Conservation (phyloP, 2,113 vertebrate genomes). For the Anolis carolinensis region DNA sequence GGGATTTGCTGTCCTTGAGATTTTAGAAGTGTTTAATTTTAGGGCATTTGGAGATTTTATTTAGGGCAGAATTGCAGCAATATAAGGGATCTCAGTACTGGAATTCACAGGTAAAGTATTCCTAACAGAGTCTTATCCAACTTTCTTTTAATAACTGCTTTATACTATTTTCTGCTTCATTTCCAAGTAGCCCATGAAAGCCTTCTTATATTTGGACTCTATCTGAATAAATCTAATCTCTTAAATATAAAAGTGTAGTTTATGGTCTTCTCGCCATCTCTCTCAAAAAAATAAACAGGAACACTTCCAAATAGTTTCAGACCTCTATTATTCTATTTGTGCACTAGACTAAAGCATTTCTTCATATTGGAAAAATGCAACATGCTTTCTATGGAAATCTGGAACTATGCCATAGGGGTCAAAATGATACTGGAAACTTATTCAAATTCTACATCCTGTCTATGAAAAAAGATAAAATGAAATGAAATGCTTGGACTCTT, state of each 20-base stretch:
- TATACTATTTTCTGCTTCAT: too few species aligned
- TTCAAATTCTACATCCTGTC: not conserved
- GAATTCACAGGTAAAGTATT: too few species aligned
- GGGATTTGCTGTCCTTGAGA: not conserved
- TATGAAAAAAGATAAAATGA: not conserved
- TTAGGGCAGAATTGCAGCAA: too few species aligned
- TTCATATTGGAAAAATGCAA: not conserved
- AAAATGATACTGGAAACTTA: not conserved
- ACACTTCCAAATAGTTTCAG: not conserved
- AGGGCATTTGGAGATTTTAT: too few species aligned
- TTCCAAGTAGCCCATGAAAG: not conserved
- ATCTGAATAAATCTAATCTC: not conserved
- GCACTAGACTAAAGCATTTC: not conserved
- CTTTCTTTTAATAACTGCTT: too few species aligned
- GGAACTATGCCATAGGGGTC: not conserved
- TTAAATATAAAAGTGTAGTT: not conserved
- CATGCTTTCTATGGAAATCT: accelerated
- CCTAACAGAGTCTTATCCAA: too few species aligned
- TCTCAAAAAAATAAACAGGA: too few species aligned
- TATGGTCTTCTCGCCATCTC: not conserved
- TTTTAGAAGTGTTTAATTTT: not conserved
- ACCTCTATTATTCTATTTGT: not conserved
- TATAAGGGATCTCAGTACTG: too few species aligned
- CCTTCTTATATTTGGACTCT: not conserved
- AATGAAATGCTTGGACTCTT: not conserved